Conservation (phyloP, 2,888 invertebrate genomes). For the Melieria picta region DNA sequence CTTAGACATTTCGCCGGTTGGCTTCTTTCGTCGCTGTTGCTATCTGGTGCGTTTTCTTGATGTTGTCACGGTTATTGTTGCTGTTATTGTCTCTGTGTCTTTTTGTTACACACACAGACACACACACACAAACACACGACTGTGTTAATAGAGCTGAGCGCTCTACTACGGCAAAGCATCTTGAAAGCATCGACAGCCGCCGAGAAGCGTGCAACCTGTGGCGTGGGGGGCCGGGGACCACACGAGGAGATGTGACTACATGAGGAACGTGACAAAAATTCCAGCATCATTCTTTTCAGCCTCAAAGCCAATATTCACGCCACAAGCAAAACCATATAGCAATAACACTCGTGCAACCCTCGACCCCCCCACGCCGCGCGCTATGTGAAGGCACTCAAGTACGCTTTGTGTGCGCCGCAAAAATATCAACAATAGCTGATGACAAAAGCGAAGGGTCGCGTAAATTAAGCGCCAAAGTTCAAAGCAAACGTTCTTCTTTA, state of each 20-base stretch:
- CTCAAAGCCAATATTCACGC: constrained; percentile 17
- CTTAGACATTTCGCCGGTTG: constrained; percentile 18
- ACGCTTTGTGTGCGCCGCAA: too few species aligned
- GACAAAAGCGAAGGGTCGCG: neutral
- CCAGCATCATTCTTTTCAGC: constrained; percentile 16
- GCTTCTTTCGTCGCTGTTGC: neutral
- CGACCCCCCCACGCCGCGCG: too few species aligned
- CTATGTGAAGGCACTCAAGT: too few species aligned
- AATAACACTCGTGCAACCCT: too few species aligned
- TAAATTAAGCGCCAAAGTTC: constrained; percentile 31
- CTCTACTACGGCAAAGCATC: too few species aligned
- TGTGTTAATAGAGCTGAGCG: too few species aligned
- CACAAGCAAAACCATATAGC: too few species aligned
- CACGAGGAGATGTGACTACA: constrained; percentile 9
- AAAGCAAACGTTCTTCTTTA: constrained; percentile 13
- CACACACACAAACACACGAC: too few species aligned
- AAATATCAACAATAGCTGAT: too few species aligned
- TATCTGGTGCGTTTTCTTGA: neutral
- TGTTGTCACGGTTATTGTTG: constrained; percentile 18
- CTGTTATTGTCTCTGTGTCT: constrained; percentile 10
- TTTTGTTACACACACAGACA: too few species aligned
- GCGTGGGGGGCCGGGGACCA: neutral
- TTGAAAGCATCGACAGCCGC: too few species aligned
- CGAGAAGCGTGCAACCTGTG: neutral
- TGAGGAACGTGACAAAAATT: constrained; percentile 29